These are phyloP conservation scores for Syngnathus typhle DNA, from an alignment of 2,113 vertebrate species.

Conservation along the genomic window DNA sequence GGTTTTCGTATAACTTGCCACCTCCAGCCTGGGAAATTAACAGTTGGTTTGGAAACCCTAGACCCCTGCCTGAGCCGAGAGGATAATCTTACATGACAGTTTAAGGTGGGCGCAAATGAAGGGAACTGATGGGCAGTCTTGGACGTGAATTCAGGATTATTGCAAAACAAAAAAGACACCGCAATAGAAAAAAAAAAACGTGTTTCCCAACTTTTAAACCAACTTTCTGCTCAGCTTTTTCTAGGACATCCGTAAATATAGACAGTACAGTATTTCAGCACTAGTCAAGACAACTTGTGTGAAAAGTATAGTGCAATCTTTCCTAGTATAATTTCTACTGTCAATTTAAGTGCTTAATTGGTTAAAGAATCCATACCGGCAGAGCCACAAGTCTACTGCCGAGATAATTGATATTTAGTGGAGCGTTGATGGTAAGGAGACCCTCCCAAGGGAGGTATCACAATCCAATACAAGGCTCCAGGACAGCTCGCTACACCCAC, in stretches of 20 bases:
- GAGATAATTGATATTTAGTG: conserved; percentile 74
- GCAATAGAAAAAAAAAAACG: not conserved
- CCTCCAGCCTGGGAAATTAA: conserved; percentile 65
- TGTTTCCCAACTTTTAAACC: not conserved
- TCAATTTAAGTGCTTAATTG: conserved; percentile 60
- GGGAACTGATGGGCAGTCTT: conserved; percentile 27
- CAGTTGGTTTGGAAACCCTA: conserved; percentile 71
- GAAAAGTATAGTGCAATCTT: conserved; percentile 13
- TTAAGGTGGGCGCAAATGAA: conserved; percentile 51
- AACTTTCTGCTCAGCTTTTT: conserved; percentile 3
- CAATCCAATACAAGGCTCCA: conserved; percentile 54
- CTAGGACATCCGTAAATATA: not conserved
- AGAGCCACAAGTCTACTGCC: conserved; percentile 58
- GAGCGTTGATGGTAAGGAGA: conserved; percentile 65
- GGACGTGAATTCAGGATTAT: not conserved
- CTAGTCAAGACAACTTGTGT: not conserved
- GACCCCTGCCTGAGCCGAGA: conserved; percentile 56
- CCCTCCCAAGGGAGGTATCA: conserved; percentile 65
- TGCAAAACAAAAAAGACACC: conserved; percentile 4
- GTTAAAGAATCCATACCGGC: conserved; percentile 65
- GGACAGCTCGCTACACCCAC: conserved; percentile 45
- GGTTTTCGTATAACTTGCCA: conserved; percentile 62
- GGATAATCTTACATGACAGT: conserved; percentile 71
- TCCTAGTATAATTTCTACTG: conserved; percentile 30
- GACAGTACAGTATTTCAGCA: not conserved